A percentile compares a stretch with the other conserved stretches of the same genome.
phyloP scores from a whole-genome alignment of 2,797 vertebrate genomes.

The Rhynchotus rufescens region DNA sequence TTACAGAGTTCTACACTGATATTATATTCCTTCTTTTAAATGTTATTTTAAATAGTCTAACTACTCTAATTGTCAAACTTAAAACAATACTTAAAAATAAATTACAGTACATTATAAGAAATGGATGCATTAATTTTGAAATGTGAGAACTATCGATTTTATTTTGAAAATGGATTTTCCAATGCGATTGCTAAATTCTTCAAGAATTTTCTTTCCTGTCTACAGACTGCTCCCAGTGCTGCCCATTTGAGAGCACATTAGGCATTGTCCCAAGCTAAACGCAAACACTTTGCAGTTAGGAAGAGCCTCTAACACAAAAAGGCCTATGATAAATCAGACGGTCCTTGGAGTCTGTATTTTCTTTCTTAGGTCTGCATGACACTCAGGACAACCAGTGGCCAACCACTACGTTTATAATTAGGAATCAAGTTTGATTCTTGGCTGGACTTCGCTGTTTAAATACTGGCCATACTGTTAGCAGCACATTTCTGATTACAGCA shows the following conservation, averaged over 20 bases:
- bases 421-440: neutral
- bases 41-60: neutral
- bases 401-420: neutral
- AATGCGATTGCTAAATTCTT: neutral
- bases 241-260: neutral
- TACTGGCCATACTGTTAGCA: neutral
- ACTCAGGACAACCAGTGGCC: neutral
- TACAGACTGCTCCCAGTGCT: neutral
- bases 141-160: neutral
- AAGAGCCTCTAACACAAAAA: neutral
- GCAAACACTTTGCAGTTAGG: neutral
- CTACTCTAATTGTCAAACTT: neutral
- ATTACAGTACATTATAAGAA: neutral
- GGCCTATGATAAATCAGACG: neutral
- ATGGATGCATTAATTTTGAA: neutral
- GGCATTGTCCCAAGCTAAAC: accelerated
- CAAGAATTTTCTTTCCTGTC: neutral
- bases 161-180: neutral
- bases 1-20: neutral
- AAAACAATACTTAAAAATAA: neutral
- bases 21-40: neutral
- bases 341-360: neutral
- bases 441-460: neutral
- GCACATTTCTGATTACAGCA: neutral
- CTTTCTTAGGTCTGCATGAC: neutral